Base-by-base conservation (phyloP, 2,113 vertebrate genomes). In the Pelmatolapia mariae region DNA sequence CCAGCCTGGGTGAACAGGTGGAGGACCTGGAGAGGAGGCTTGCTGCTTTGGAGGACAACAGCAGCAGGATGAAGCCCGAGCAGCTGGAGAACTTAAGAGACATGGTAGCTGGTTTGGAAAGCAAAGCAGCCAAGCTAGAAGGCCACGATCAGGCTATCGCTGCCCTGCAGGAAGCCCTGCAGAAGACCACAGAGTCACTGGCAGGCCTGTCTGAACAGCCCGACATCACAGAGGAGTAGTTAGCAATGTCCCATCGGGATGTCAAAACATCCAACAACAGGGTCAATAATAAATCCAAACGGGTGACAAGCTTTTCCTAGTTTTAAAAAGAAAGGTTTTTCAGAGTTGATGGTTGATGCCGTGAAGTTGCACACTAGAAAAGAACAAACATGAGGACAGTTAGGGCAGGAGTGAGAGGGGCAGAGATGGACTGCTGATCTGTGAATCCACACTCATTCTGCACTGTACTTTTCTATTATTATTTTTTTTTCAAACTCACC, bases 61-160 rank as follows among this genome's bases (percentile, higher is more conserved):
- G 36, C 68, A 56, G 84, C 68, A 47, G 81, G 54, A 94, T 97
- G 31, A 94, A 96, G 7, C 95, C 97, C 5, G 95, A 96, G 0
- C 97, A 98, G 95, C 93, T 98, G 93, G 96, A 97, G 93, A 96
- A 95, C 93, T 94, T 98, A 73, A 97, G 95, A 86, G 96, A 93
- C 89, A 93, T 96, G 2, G 96, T 98, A 61, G 96, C 96, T 81
- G 97, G 95, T 71, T 88, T 98, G 92, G 96, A 97, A 0, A 89
- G 93, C 1, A 97, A 98, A 93, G 97, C 97, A 0, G 97, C 96
- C 80, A 98, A 97, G 94, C 96, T 98, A 4, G 98, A 99, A 87
- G 96, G 93, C 43, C 97, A 98, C 2, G 97, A 98, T 84, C 92
- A 97, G 82, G 96, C 95, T 13, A 90, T 99, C 33, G 89, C 96